These are phyloP conservation scores for Neoseiulus cucumeris DNA, from an alignment of 1,140 invertebrate species.

Conservation along the genomic window DNA sequence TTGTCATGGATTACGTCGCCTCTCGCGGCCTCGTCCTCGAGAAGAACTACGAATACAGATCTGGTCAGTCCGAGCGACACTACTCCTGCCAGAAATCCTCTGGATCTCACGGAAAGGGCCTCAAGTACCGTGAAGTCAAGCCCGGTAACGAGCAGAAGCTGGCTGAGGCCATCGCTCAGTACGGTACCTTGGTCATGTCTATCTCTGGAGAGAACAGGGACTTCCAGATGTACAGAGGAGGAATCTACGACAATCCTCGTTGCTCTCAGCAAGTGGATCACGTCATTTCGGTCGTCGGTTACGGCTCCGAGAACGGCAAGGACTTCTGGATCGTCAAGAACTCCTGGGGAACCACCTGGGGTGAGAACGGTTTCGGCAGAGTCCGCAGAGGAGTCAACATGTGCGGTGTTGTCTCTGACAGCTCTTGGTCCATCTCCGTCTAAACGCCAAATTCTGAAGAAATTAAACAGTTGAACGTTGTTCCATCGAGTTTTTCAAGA, in stretches of 20 bases:
- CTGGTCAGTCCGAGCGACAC: background rate
- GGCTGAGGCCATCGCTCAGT: background rate
- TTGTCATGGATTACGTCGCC: background rate
- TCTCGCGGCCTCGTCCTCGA: background rate
- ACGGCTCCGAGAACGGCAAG: constrained; percentile 25
- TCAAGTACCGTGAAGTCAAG: background rate
- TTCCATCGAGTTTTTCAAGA: no score
- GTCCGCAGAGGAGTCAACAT: background rate
- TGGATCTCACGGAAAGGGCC: background rate
- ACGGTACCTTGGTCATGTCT: background rate
- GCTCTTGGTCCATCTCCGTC: background rate
- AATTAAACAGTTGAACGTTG: no score
- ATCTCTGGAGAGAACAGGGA: background rate
- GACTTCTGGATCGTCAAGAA: constrained; percentile 21
- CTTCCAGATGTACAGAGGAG: background rate
- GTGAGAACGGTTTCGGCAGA: constrained; percentile 13
- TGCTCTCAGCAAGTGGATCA: constrained; percentile 27
- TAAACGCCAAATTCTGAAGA: background rate
- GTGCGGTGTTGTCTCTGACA: constrained; percentile 1
- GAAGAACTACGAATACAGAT: background rate
- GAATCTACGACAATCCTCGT: background rate
- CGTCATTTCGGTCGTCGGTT: constrained; percentile 35
- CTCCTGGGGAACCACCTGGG: constrained; percentile 19
- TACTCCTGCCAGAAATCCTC: background rate
- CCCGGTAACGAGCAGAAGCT: background rate